phyloP scores from a whole-genome alignment of 2,797 vertebrate genomes.

The Acrossocheilus wenchowensis region DNA sequence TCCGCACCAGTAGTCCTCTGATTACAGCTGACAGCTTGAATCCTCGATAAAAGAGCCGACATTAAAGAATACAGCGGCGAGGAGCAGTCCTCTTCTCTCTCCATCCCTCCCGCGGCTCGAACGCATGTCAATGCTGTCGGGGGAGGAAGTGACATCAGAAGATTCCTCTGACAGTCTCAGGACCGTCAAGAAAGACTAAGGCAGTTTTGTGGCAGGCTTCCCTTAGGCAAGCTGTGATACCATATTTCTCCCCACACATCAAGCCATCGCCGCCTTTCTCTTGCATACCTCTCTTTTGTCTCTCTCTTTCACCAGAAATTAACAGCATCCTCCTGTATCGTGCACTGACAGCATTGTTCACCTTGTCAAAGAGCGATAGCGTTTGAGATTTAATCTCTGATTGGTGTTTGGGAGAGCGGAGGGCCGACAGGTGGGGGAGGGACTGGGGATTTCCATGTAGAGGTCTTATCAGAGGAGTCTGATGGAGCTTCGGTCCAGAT shows the following conservation, averaged over 20 bases:
- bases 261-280: constrained; percentile 51
- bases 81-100: constrained; percentile 63
- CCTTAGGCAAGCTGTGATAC: constrained; percentile 81
- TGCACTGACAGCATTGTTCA: neutral
- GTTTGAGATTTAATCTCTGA: constrained; percentile 3
- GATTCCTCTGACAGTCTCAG: constrained; percentile 75
- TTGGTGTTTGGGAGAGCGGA: neutral
- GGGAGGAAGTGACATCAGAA: constrained; percentile 81
- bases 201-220: constrained; percentile 79
- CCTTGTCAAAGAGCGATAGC: neutral
- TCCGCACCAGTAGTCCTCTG: constrained; percentile 72
- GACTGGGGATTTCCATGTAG: neutral
- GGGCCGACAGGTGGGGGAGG: neutral
- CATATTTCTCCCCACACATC: constrained; percentile 74
- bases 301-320: constrained; percentile 21
- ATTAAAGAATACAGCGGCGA: constrained; percentile 81
- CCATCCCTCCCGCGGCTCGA: constrained; percentile 65
- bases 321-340: neutral
- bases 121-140: constrained; percentile 78
- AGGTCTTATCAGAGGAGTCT: constrained; percentile 19
- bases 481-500: constrained; percentile 10
- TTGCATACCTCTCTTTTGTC: constrained; percentile 24
- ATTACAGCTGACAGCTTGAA: constrained; percentile 80
- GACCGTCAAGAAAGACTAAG: constrained; percentile 78
- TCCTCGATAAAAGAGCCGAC: constrained; percentile 79